Evolutionary conservation across 2,888 invertebrate species (phyloP).

Genomic region (Julus scandinavius): DNA sequence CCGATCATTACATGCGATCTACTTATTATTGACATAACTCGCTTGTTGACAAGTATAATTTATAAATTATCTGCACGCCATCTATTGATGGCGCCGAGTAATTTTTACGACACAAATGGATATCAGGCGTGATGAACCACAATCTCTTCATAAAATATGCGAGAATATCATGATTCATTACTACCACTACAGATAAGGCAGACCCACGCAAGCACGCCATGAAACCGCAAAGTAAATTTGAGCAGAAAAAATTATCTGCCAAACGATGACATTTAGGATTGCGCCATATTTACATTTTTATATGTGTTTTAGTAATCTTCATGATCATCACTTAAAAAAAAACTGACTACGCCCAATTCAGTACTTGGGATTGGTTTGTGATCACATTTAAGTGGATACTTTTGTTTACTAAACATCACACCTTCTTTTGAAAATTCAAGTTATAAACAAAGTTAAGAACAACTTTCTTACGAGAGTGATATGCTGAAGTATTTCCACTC

Average conservation of each 20-base stretch:
- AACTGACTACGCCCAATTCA: no score
- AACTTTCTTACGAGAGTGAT: neutral
- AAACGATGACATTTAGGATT: neutral
- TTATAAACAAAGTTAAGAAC: no score
- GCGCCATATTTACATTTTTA: no score
- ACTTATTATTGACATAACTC: constrained; percentile 43
- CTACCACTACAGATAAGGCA: constrained; percentile 38
- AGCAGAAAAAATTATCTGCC: neutral
- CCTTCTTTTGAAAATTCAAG: no score
- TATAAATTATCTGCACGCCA: constrained; percentile 45
- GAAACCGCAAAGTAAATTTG: constrained; percentile 2
- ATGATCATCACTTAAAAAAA: neutral
- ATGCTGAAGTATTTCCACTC: no score
- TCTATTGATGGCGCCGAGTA: neutral
- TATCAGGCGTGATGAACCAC: constrained; percentile 46
- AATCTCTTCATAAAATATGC: constrained; percentile 24
- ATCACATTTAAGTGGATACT: neutral
- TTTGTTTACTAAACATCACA: no score
- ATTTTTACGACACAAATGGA: constrained; percentile 31
- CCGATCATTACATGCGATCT: constrained; percentile 23
- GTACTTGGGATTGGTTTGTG: neutral
- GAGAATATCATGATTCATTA: constrained; percentile 8
- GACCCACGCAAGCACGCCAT: constrained; percentile 27
- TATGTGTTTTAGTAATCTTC: no score
- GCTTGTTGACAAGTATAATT: constrained; percentile 38